A percentile compares a stretch with the other conserved stretches of the same genome.
phyloP scores from a whole-genome alignment of 2,113 vertebrate genomes.

The Hoplias malabaricus region DNA sequence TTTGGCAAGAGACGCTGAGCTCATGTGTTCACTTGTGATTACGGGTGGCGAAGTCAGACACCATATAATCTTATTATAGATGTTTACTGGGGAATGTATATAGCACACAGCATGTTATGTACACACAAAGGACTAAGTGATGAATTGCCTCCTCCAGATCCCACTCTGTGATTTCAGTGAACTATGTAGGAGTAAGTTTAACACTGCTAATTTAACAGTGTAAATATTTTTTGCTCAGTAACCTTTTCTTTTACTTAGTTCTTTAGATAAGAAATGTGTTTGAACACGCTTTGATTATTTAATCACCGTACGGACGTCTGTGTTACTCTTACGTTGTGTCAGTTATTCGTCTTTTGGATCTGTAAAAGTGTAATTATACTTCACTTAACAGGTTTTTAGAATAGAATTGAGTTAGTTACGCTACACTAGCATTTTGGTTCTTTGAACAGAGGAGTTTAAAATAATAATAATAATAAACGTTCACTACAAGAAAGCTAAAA shows the following conservation, averaged over 20 bases:
- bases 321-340: too few relatives aligned
- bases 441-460: too few relatives aligned
- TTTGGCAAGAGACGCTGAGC: not conserved
- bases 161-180: conserved; percentile 31
- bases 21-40: conserved; percentile 18
- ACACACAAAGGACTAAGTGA: conserved; percentile 2
- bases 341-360: too few relatives aligned
- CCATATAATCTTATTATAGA: conserved; percentile 39
- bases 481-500: too few relatives aligned
- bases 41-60: not conserved
- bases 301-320: too few relatives aligned
- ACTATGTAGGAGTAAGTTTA: conserved; percentile 36
- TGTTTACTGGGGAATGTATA: conserved; percentile 16
- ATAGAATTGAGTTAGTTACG: not conserved
- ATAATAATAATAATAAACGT: too few relatives aligned
- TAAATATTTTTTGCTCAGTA: conserved; percentile 29
- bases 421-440: not conserved
- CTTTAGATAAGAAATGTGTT: conserved; percentile 4
- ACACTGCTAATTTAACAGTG: conserved; percentile 28
- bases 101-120: conserved; percentile 15
- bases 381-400: not conserved
- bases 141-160: conserved; percentile 19
- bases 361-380: too few relatives aligned
- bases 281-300: not conserved
- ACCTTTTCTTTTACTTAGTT: conserved; percentile 29